These are phyloP conservation scores for Pimephales promelas DNA, from an alignment of 2,113 vertebrate species.

Conservation along the genomic window DNA sequence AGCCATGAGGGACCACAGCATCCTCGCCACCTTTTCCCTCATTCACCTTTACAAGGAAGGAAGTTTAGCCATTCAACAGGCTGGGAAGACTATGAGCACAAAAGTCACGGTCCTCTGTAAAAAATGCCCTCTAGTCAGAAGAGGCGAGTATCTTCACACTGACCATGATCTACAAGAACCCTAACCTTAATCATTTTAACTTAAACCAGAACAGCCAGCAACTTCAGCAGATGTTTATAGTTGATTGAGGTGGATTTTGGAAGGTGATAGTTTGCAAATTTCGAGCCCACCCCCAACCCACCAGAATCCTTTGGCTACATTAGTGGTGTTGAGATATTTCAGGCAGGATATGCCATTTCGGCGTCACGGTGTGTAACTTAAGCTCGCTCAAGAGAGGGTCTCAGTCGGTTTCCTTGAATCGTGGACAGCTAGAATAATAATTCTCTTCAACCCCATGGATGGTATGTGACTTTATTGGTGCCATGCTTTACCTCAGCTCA, in stretches of 20 bases:
- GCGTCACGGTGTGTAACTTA: constrained; percentile 10
- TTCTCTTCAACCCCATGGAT: constrained; percentile 12
- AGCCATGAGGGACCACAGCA: constrained; percentile 69
- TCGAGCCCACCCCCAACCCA: not conserved
- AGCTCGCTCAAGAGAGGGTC: constrained; percentile 26
- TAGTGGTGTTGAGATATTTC: constrained; percentile 33
- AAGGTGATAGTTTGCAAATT: constrained; percentile 4
- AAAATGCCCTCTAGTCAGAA: constrained; percentile 84
- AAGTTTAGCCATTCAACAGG: constrained; percentile 83
- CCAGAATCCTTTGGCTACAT: not conserved
- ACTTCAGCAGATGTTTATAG: constrained; percentile 5
- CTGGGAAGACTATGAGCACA: constrained; percentile 84
- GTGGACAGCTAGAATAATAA: constrained; percentile 34
- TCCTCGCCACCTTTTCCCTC: constrained; percentile 81
- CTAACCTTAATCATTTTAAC: not conserved
- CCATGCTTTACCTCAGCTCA: constrained; percentile 20
- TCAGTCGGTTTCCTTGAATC: constrained; percentile 15
- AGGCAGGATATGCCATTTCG: constrained; percentile 31
- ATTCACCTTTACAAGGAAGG: constrained; percentile 85
- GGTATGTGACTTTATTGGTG: constrained; percentile 6
- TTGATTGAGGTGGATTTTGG: constrained; percentile 8
- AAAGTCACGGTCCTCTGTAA: constrained; percentile 80
- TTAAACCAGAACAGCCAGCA: not conserved
- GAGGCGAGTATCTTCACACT: constrained; percentile 73
- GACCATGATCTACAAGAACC: not conserved